These are phyloP conservation scores for Pedetes capensis DNA, from an alignment of 2,113 vertebrate genomes.

Conservation along the genomic window DNA sequence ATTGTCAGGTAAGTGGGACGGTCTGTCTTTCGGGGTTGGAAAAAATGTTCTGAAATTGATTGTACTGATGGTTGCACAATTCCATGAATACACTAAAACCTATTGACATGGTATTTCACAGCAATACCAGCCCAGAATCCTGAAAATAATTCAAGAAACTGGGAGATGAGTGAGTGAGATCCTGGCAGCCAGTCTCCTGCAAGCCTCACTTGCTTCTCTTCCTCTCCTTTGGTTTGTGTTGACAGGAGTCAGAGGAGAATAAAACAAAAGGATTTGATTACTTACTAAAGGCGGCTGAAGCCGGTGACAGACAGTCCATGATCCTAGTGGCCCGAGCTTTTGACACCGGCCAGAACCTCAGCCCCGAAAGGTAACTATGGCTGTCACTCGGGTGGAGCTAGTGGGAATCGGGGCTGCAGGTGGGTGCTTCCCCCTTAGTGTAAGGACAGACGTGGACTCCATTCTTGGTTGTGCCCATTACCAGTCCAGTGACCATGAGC, in stretches of 20 bases:
- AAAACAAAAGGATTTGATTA: slow-evolving; percentile 91
- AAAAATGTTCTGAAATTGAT: background rate
- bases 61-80: background rate
- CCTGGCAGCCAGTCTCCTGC: background rate
- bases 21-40: background rate
- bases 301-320: slow-evolving; percentile 95
- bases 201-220: background rate
- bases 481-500: background rate
- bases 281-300: slow-evolving; percentile 92
- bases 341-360: slow-evolving; percentile 89
- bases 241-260: slow-evolving; percentile 91
- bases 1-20: background rate
- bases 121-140: background rate
- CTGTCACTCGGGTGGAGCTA: background rate
- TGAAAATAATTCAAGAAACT: background rate
- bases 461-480: background rate
- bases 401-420: background rate
- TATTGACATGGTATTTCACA: rapidly evolving
- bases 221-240: slow-evolving; percentile 24
- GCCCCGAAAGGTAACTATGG: slow-evolving; percentile 88
- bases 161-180: background rate
- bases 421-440: background rate
- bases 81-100: background rate
- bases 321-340: slow-evolving; percentile 93
- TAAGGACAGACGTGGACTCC: background rate